Evolutionary conservation across 2,888 invertebrate species (phyloP).

Genomic region (Drosophila sordidapex): DNA sequence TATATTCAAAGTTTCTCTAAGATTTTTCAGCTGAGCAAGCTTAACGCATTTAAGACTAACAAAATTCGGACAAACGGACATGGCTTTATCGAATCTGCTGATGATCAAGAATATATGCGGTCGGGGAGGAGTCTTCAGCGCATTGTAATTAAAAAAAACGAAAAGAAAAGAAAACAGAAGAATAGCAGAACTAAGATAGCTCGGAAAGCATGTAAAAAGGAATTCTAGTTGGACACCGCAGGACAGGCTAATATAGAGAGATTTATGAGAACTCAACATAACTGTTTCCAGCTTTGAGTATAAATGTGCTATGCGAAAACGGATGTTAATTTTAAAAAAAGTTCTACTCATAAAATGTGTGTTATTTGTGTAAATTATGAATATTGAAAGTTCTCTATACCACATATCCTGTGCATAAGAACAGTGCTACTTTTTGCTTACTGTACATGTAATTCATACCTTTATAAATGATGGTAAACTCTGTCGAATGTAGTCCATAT

Average conservation of each 20-base stretch:
- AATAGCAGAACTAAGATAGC: neutral
- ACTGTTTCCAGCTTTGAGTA: neutral
- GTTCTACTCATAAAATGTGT: neutral
- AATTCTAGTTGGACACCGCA: neutral
- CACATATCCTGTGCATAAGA: neutral
- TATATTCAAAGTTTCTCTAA: too few species aligned
- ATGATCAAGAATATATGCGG: too few species aligned
- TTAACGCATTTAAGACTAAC: too few species aligned
- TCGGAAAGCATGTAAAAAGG: neutral
- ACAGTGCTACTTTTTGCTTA: neutral
- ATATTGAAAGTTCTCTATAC: neutral
- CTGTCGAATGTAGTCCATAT: constrained; percentile 97
- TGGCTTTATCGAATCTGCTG: too few species aligned
- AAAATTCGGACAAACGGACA: too few species aligned
- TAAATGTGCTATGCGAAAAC: neutral
- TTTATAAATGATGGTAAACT: constrained; percentile 93
- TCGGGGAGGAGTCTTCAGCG: neutral
- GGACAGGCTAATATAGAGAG: neutral
- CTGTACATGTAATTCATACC: constrained; percentile 43
- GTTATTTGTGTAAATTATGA: neutral
- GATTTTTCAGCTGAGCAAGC: too few species aligned
- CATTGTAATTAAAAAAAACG: neutral
- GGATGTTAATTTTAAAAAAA: neutral
- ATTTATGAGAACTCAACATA: neutral
- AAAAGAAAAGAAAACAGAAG: neutral